Conservation (phyloP, 2,797 vertebrate genomes). For the Lepus townsendii region DNA sequence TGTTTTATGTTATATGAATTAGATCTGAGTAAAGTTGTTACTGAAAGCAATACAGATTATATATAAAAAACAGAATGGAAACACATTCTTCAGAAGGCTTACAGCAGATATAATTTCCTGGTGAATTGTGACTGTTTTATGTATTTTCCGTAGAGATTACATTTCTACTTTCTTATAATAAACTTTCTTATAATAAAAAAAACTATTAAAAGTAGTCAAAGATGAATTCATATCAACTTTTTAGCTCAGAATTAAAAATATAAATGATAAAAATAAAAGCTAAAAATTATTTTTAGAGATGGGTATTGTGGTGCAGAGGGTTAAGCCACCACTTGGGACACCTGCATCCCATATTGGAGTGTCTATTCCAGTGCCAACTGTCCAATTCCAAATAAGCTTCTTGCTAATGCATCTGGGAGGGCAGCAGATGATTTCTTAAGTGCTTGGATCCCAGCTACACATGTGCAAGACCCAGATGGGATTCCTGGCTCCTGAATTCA, state of each 20-base stretch:
- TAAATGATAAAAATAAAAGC: conserved; percentile 23
- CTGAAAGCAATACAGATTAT: conserved; percentile 4
- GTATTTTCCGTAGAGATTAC: conserved; percentile 27
- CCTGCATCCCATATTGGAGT: too few species aligned
- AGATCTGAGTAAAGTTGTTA: conserved; percentile 39
- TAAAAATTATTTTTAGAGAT: background rate
- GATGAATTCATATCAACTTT: background rate
- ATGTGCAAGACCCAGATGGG: too few species aligned
- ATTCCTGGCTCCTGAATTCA: too few species aligned
- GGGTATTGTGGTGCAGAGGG: too few species aligned
- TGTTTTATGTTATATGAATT: conserved; percentile 25
- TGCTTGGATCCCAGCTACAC: too few species aligned
- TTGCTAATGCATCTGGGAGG: too few species aligned
- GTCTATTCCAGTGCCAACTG: too few species aligned
- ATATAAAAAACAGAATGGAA: background rate
- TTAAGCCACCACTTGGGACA: too few species aligned
- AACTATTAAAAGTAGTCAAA: background rate
- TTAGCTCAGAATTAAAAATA: conserved; percentile 40
- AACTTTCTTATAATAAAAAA: background rate
- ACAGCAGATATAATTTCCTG: conserved; percentile 24
- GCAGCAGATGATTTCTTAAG: too few species aligned
- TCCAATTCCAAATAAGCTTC: too few species aligned
- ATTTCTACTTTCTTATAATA: conserved; percentile 13
- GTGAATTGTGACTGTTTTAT: background rate
- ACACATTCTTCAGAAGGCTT: conserved; percentile 42